These are phyloP conservation scores for Atlantisia rogersi DNA, from an alignment of 2,113 vertebrate genomes.

Conservation along the genomic window DNA sequence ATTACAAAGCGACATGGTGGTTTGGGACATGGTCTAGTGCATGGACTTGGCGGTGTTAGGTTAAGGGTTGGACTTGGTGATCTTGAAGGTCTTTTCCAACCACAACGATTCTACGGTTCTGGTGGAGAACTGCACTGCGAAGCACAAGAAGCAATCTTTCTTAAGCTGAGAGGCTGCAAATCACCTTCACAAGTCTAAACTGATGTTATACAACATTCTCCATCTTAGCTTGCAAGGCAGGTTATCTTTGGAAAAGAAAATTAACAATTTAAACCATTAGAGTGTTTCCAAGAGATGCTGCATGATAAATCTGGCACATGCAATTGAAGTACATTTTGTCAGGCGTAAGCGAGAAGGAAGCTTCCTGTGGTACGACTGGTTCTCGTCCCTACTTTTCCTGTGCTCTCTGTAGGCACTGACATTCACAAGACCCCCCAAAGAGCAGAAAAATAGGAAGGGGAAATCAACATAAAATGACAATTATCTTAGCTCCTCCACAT, in stretches of 20 bases:
- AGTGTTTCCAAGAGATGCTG: conserved; percentile 41
- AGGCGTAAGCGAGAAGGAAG: neutral
- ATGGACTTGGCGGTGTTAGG: too few relatives aligned
- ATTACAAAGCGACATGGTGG: neutral
- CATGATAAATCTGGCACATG: conserved; percentile 33
- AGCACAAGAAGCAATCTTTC: neutral
- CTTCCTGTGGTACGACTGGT: neutral
- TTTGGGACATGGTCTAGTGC: too few relatives aligned
- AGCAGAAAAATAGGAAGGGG: conserved; percentile 48
- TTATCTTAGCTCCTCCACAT: conserved; percentile 54
- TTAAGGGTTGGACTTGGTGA: too few relatives aligned
- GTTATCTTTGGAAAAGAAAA: conserved; percentile 20
- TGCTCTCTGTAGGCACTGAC: conserved; percentile 54
- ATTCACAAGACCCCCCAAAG: conserved; percentile 50
- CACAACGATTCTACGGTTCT: neutral
- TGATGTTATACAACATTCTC: neutral
- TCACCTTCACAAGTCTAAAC: neutral
- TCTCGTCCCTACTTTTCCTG: conserved; percentile 42
- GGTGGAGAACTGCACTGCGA: neutral
- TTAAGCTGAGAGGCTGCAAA: neutral
- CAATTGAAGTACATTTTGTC: conserved; percentile 62
- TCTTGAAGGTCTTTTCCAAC: too few relatives aligned
- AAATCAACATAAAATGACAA: conserved; percentile 70
- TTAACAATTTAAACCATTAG: conserved; percentile 27
- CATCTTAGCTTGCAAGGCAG: neutral